Percentiles rank a stretch among this genome's conserved stretches.
These are phyloP conservation scores for Macropis europaea DNA, from an alignment of 2,888 invertebrate species.

Conservation along the genomic window DNA sequence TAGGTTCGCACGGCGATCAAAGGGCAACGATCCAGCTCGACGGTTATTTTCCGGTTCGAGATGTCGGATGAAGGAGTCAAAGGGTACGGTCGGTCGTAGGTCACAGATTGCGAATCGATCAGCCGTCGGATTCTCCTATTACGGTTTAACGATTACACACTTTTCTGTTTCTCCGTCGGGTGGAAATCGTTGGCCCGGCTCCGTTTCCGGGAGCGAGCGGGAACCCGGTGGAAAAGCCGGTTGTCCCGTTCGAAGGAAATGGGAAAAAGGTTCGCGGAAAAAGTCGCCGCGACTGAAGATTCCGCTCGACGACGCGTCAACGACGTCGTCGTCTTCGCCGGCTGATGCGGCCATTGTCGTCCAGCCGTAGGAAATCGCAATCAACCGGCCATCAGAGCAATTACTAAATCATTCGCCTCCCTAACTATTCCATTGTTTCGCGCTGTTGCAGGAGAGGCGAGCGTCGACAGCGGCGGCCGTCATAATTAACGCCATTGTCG, in stretches of 20 bases:
- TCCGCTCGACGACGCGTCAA: background rate
- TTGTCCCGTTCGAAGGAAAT: slow-evolving; percentile 27
- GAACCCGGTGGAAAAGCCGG: background rate
- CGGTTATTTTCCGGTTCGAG: background rate
- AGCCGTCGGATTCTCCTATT: background rate
- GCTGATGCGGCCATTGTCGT: background rate
- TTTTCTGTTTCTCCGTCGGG: slow-evolving; percentile 35
- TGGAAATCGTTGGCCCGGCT: slow-evolving; percentile 29
- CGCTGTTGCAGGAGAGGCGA: background rate
- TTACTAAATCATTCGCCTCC: slow-evolving; percentile 60
- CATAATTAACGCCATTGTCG: slow-evolving; percentile 31
- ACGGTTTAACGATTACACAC: slow-evolving; percentile 21
- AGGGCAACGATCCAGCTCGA: background rate
- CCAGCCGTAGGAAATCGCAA: slow-evolving; percentile 51
- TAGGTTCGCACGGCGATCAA: too few relatives aligned
- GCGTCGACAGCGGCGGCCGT: background rate
- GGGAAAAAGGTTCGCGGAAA: slow-evolving; percentile 10
- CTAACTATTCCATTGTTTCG: slow-evolving; percentile 64
- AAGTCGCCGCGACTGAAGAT: background rate
- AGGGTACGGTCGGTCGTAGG: slow-evolving; percentile 1
- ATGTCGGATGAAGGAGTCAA: background rate
- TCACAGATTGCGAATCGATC: slow-evolving; percentile 17
- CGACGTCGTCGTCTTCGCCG: background rate
- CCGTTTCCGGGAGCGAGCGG: slow-evolving; percentile 27
- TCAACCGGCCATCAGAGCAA: slow-evolving; percentile 56